These are phyloP conservation scores for Coptotermes formosanus DNA, from an alignment of 1,140 invertebrate species.

Conservation along the genomic window DNA sequence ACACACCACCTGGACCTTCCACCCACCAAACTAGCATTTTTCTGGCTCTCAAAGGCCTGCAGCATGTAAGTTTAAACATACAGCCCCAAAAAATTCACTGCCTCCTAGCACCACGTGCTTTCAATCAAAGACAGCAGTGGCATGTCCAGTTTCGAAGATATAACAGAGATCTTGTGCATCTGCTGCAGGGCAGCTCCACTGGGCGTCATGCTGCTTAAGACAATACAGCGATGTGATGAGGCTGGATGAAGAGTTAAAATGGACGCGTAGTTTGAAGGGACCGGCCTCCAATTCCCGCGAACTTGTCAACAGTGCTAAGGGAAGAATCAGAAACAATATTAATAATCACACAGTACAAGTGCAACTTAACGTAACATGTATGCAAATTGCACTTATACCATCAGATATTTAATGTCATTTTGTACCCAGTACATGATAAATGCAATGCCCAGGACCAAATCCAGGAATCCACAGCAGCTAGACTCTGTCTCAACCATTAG, in stretches of 20 bases:
- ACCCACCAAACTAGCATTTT: not conserved
- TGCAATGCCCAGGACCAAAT: no score
- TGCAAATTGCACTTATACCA: no score
- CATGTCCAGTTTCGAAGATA: not conserved
- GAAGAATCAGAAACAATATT: not conserved
- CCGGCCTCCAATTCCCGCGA: conserved; percentile 10
- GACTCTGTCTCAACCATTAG: no score
- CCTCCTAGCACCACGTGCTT: no score
- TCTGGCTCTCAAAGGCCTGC: not conserved
- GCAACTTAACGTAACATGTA: no score
- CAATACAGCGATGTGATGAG: not conserved
- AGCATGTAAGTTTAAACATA: no score
- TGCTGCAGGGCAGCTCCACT: not conserved
- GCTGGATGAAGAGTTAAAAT: not conserved
- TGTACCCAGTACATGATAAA: no score
- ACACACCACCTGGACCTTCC: not conserved
- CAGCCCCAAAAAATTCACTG: no score
- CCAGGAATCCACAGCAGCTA: no score
- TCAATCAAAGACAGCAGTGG: not conserved
- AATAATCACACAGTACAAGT: no score
- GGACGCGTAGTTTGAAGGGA: not conserved
- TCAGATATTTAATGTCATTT: no score
- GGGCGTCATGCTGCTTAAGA: not conserved
- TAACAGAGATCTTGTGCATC: not conserved
- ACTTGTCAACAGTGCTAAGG: not conserved